Evolutionary conservation across 2,113 vertebrate genomes (phyloP).

Genomic region (Poeciliopsis turrubarensis): DNA sequence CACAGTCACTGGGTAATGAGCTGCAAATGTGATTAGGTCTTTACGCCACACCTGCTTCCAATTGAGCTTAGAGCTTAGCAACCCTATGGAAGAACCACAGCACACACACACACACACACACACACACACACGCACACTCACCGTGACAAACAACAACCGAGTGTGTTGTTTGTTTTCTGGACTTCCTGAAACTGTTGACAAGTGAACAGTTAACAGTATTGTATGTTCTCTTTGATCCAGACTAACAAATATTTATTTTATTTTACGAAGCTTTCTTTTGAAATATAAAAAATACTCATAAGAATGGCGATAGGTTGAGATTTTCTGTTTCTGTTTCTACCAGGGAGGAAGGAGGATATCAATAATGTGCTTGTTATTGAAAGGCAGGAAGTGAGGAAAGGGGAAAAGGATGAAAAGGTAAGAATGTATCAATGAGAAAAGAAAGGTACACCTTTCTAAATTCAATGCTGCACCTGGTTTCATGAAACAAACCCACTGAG

Average conservation of each 20-base stretch:
- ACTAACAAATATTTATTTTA: neutral
- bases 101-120: conserved; percentile 53
- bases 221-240: conserved; percentile 48
- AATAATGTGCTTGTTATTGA: conserved; percentile 34
- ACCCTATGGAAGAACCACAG: conserved; percentile 49
- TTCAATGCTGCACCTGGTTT: conserved; percentile 24
- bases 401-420: neutral
- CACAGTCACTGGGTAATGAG: conserved; percentile 78
- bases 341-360: neutral
- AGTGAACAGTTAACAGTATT: conserved; percentile 56
- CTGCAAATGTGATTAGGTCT: conserved; percentile 80
- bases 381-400: neutral
- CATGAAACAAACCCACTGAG: conserved; percentile 2
- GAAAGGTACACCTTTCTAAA: conserved; percentile 18
- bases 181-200: conserved; percentile 58
- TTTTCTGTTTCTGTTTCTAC: conserved; percentile 21
- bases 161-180: conserved; percentile 37
- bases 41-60: conserved; percentile 80
- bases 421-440: conserved; percentile 7
- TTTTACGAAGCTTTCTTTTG: neutral
- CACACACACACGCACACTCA: conserved; percentile 54
- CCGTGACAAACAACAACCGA: conserved; percentile 49
- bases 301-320: neutral
- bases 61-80: conserved; percentile 73
- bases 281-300: conserved; percentile 3